phyloP scores from a whole-genome alignment of 1,140 invertebrate genomes.

The Penaeus vannamei region DNA sequence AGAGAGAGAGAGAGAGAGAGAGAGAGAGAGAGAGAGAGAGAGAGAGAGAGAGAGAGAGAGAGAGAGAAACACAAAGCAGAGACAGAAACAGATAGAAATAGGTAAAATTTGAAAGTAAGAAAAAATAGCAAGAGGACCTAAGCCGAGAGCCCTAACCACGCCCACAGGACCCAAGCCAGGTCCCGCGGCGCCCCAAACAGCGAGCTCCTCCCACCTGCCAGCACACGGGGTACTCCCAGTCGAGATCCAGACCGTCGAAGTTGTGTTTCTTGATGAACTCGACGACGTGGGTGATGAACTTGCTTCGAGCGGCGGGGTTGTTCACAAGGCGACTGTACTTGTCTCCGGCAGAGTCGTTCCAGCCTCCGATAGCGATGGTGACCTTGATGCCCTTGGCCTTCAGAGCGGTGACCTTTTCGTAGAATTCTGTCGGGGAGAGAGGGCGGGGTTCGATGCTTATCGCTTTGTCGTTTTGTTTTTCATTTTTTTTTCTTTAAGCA shows the following conservation, averaged over 20 bases:
- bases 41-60: no score
- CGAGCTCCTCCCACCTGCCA: slow-evolving; percentile 80
- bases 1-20: no score
- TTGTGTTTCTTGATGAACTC: slow-evolving; percentile 85
- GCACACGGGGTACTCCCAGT: slow-evolving; percentile 94
- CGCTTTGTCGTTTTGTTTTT: slow-evolving; percentile 1
- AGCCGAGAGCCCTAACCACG: no score
- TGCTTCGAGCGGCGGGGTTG: slow-evolving; percentile 78
- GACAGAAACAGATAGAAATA: no score
- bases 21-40: no score
- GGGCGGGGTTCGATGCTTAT: neutral
- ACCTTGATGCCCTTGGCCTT: slow-evolving; percentile 88
- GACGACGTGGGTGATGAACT: slow-evolving; percentile 83
- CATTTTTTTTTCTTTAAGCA: neutral
- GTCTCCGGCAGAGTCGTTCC: slow-evolving; percentile 90
- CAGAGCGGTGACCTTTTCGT: slow-evolving; percentile 83
- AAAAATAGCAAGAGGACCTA: no score
- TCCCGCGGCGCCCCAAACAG: neutral
- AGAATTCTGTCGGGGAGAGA: slow-evolving; percentile 78
- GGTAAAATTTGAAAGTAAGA: no score
- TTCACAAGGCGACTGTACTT: slow-evolving; percentile 89
- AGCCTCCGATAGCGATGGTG: slow-evolving; percentile 86
- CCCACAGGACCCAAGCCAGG: no score
- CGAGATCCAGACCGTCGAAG: slow-evolving; percentile 90
- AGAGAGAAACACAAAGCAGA: no score